Evolutionary conservation across 2,888 invertebrate genomes (phyloP).

Genomic region (Chrysina gloriosa): DNA sequence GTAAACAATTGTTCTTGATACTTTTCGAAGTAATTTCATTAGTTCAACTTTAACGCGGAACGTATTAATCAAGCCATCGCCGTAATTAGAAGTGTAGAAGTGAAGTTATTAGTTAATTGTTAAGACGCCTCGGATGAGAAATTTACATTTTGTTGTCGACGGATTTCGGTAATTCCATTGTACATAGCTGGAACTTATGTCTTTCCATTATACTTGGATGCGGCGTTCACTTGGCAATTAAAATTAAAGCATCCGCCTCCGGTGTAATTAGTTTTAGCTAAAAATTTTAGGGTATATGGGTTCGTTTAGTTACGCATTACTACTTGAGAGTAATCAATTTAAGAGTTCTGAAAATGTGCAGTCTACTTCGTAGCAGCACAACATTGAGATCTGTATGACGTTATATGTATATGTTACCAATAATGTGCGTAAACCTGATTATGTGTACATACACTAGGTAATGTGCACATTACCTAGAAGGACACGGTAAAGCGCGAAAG

Average conservation of each 20-base stretch:
- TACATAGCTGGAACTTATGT: neutral
- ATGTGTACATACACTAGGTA: too few species aligned
- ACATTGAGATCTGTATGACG: too few species aligned
- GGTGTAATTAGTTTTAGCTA: neutral
- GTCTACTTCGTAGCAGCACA: too few species aligned
- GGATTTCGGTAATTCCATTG: slow-evolving; percentile 13
- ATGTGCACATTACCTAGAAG: too few species aligned
- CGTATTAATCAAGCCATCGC: slow-evolving; percentile 14
- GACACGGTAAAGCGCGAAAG: too few species aligned
- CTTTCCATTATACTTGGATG: neutral
- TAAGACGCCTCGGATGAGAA: slow-evolving; percentile 7
- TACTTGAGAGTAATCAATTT: too few species aligned
- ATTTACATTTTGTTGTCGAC: slow-evolving; percentile 22
- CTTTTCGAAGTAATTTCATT: slow-evolving; percentile 17
- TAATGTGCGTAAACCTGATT: too few species aligned
- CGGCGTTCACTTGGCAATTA: neutral
- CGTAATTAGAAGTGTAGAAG: slow-evolving; percentile 19
- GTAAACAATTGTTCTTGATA: slow-evolving; percentile 4
- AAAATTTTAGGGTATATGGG: neutral
- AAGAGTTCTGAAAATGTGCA: too few species aligned
- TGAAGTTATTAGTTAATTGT: slow-evolving; percentile 19
- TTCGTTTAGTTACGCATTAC: too few species aligned
- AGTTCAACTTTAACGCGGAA: neutral
- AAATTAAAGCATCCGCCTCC: neutral
- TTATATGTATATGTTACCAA: too few species aligned